Percentiles rank a stretch among this genome's conserved stretches.
Evolutionary conservation across 2,888 invertebrate species (phyloP).

Genomic region (Erpobdella octoculata): DNA sequence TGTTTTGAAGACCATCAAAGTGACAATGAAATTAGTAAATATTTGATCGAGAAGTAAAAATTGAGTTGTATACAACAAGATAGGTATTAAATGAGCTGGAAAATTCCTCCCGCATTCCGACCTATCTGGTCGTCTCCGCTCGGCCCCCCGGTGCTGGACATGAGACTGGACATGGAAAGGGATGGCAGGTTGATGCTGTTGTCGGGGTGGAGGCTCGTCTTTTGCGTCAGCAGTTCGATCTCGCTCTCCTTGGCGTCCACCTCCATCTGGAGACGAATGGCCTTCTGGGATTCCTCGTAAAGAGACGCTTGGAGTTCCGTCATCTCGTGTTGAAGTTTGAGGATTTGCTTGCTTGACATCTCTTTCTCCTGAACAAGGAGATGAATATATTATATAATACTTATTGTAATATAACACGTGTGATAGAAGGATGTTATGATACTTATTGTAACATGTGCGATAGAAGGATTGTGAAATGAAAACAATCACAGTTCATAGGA

Average conservation of each 20-base stretch:
- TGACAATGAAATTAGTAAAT: too few species aligned
- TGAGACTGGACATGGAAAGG: constrained; percentile 17
- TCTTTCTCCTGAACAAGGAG: constrained; percentile 84
- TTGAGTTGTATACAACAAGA: too few species aligned
- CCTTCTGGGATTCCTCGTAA: constrained; percentile 56
- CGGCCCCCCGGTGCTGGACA: background rate
- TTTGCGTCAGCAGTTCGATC: constrained; percentile 77
- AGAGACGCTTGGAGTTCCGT: constrained; percentile 78
- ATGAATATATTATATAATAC: too few species aligned
- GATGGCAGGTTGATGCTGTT: constrained; percentile 66
- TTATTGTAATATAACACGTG: too few species aligned
- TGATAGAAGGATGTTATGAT: background rate
- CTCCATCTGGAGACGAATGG: constrained; percentile 82
- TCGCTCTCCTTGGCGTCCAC: constrained; percentile 91
- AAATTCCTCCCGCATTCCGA: too few species aligned
- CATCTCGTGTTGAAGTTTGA: constrained; percentile 74
- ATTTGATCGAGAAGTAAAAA: too few species aligned
- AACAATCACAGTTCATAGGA: background rate
- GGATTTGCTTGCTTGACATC: constrained; percentile 78
- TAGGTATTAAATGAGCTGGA: too few species aligned
- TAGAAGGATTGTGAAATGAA: background rate
- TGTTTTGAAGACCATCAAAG: too few species aligned
- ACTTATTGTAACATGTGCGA: background rate
- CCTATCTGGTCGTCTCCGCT: background rate
- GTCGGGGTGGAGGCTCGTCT: constrained; percentile 64